Base-by-base conservation (phyloP, 1,140 invertebrate genomes). In the Potamilus streckersoni region DNA sequence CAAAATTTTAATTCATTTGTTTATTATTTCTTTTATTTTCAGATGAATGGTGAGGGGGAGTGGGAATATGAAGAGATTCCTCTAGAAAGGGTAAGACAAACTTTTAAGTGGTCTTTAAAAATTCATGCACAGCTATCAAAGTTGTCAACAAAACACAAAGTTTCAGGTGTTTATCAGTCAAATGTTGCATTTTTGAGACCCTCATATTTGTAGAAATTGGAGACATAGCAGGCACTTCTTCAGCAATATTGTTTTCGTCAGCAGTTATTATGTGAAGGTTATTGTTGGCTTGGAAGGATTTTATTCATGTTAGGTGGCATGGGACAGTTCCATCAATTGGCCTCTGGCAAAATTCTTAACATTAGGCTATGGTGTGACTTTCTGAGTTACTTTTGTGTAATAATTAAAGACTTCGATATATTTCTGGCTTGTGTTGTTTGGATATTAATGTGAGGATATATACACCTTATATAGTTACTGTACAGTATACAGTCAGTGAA, bases 1-100 rank as follows among this genome's bases (percentile, higher is more conserved):
- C 38, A 49, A 49, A 49, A 49, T 6, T 49, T 49, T 49, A 49
- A 49, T 49, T 6, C 38, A 49, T 0, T 49, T 49, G 38, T 11
- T 49, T 8, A 49, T 49, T 4, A 68, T 55, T 16, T 49, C 55
- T 69, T 75, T 73, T 64, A 61, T 67, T 80, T 81, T 31, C 80
- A 87, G 85, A 81, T 84, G 65, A 85, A 86, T 82, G 85, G 83
- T 59, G 81, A 82, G 68, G 81, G 78, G 17, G 84, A 85, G 19
- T 87, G 84, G 82, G 86, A 87, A 70, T 84, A 83, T 83, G 86
- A 87, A 80, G 84, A 86, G 71, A 87, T 87, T 67, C 73, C 82
- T 20, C 61, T 87, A 57, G 84, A 85, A 64, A 83, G 85, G 82
- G 86, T 87, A 84, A 78, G 83, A 81, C 17, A 17, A 49, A 1